These are phyloP conservation scores for Recurvirostra avosetta DNA, from an alignment of 2,113 vertebrate species.

Conservation along the genomic window DNA sequence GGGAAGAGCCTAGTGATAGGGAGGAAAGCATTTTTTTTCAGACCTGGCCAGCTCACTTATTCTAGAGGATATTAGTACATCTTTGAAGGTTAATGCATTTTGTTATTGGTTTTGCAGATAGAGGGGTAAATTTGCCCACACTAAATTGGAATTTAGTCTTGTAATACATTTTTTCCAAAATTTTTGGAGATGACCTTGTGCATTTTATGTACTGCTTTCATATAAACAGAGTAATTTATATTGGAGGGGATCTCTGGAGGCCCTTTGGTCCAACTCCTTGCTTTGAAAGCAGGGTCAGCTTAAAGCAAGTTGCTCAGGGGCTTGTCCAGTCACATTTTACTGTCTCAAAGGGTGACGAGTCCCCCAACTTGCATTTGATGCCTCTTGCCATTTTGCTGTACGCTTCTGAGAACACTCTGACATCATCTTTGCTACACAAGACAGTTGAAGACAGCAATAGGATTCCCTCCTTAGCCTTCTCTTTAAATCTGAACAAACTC, in stretches of 20 bases:
- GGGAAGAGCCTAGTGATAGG: background rate
- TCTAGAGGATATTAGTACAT: background rate
- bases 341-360: background rate
- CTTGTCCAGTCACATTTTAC: background rate
- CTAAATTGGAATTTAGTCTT: background rate
- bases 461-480: background rate
- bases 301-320: background rate
- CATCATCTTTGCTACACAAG: accelerated
- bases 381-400: background rate
- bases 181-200: background rate
- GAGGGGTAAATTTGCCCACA: background rate
- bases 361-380: background rate
- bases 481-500: background rate
- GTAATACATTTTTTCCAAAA: background rate
- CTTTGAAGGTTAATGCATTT: background rate
- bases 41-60: background rate
- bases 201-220: background rate
- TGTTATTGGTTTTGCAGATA: background rate
- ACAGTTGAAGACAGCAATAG: background rate
- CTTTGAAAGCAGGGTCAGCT: background rate
- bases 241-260: background rate
- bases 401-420: background rate
- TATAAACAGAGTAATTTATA: background rate
- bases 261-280: background rate
- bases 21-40: background rate